phyloP scores from a whole-genome alignment of 1,140 invertebrate species.

The Danaus plexippus region DNA sequence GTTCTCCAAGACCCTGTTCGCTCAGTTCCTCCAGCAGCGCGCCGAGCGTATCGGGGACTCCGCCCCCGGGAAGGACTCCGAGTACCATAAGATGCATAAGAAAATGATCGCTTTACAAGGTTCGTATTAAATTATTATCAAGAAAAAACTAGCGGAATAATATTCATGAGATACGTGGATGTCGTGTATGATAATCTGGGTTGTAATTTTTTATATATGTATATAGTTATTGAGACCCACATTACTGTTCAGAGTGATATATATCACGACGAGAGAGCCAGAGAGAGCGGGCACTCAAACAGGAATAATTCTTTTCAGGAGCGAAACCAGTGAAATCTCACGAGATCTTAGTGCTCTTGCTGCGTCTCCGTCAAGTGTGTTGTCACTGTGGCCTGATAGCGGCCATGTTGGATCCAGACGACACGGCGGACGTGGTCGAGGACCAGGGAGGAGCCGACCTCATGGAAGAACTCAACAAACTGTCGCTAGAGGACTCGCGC shows the following conservation, averaged over 20 bases:
- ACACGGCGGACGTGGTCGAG: slow-evolving; percentile 45
- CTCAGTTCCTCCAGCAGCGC: slow-evolving; percentile 81
- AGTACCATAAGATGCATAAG: slow-evolving; percentile 73
- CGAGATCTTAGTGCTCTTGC: slow-evolving; percentile 85
- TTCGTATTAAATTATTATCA: too few species aligned
- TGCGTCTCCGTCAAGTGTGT: slow-evolving; percentile 90
- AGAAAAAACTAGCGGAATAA: slow-evolving; percentile 9
- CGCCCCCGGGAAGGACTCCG: slow-evolving; percentile 52
- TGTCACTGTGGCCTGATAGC: slow-evolving; percentile 87
- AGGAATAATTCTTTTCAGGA: slow-evolving; percentile 24
- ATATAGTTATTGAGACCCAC: too few species aligned
- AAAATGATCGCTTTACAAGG: slow-evolving; percentile 74
- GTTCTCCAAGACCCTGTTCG: slow-evolving; percentile 81
- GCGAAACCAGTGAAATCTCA: slow-evolving; percentile 77
- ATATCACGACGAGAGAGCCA: too few species aligned
- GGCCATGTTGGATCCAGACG: slow-evolving; percentile 73
- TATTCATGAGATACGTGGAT: not conserved
- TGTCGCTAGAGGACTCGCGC: slow-evolving; percentile 67
- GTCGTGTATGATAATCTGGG: not conserved
- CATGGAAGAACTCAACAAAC: slow-evolving; percentile 74
- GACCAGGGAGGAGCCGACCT: slow-evolving; percentile 70
- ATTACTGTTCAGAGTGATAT: too few species aligned
- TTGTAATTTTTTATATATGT: not conserved
- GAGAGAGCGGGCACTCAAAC: too few species aligned
- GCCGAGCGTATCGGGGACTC: slow-evolving; percentile 68